Base-by-base conservation (phyloP, 2,888 invertebrate species). In the Lamellibrachia columna region DNA sequence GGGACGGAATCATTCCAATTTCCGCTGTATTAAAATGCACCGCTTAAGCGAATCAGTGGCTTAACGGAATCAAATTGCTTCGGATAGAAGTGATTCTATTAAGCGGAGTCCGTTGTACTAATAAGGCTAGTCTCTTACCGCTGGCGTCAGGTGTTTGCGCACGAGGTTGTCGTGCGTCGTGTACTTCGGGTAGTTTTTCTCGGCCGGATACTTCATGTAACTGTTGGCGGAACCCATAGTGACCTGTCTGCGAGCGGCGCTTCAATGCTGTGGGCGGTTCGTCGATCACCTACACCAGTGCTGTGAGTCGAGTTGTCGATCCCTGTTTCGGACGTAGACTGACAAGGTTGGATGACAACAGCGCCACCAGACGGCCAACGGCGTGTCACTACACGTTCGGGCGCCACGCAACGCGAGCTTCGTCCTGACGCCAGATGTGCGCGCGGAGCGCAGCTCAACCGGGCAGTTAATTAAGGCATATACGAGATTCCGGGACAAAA, bases 131-230 rank as follows among this genome's bases (percentile, higher is more conserved):
- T 75, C n/a, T n/a, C 93, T 93, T 93, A 94, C 94, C 91, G 93
- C 94, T 15, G 58, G 91, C 53, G 94, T 94, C 53, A 94, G 92
- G 60, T 93, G 93, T 40, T 91, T 90, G 7, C 91, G 9, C 91
- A 91, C 91, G 28, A 91, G 52, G 28, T 91, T 91, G 15, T 91
- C 53, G 11, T 94, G 93, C 22, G 91, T 93, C 22, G 92, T 91
- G 28, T 94, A 93, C 52, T 93, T 92, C n/a, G 94, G 94, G 40
- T 92, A 93, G 92, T 93, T 94, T 55, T 93, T 91, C 90, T 93
- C 91, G 60, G 93, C 93, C 22, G 91, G 91, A 11, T 55, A 53
- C 3, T 91, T 91, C 40, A 53, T 22, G 22, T 22, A 15, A 22
- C n/a, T 91, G 58, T 53, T 91, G 22, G 90, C 92, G 15, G 92